Percentiles rank a stretch among this genome's conserved stretches.
These are phyloP conservation scores for Peromyscus maniculatus DNA, from an alignment of 2,113 vertebrate species.

Conservation along the genomic window DNA sequence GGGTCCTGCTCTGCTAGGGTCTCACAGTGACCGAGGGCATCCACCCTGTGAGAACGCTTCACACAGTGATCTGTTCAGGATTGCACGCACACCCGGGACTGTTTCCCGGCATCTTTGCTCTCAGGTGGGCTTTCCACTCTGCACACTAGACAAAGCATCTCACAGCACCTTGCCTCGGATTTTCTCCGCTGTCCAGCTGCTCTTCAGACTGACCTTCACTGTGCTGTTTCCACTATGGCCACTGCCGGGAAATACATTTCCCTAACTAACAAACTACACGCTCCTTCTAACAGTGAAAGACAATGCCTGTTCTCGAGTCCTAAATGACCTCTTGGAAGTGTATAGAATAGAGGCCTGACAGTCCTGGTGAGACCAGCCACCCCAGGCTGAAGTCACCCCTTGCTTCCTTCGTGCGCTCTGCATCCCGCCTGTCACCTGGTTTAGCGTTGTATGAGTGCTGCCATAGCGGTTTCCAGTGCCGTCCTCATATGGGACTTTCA, in stretches of 20 bases:
- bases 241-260: conserved; percentile 51
- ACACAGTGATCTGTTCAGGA: too few species aligned
- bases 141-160: accelerated
- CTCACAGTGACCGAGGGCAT: not conserved
- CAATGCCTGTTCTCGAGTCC: not conserved
- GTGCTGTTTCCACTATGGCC: not conserved
- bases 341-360: not conserved
- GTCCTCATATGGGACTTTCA: accelerated
- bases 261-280: not conserved
- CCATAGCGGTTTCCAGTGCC: not conserved
- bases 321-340: not conserved
- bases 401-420: not conserved
- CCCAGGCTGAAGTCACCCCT: not conserved
- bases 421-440: conserved; percentile 53
- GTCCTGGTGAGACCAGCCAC: not conserved
- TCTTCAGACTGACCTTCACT: not conserved
- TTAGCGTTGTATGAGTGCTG: not conserved
- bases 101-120: not conserved
- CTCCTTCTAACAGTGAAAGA: not conserved
- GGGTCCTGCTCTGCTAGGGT: not conserved
- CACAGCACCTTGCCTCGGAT: not conserved
- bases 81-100: accelerated
- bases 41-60: not conserved
- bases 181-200: not conserved
- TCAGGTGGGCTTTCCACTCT: not conserved